Evolutionary conservation across 2,797 vertebrate species (phyloP).

Genomic region (Phataginus tetradactyla): DNA sequence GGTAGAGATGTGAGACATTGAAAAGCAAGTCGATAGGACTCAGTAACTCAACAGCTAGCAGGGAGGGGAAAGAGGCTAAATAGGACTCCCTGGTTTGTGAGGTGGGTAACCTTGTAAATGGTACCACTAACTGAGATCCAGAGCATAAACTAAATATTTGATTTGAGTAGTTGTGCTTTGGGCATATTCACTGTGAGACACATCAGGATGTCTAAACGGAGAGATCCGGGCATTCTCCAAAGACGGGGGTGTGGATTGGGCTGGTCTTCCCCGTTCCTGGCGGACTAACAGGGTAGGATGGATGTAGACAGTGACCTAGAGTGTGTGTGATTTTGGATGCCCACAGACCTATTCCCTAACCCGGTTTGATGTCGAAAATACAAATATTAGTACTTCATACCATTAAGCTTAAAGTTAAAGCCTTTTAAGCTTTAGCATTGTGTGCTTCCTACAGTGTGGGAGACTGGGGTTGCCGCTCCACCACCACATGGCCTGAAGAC

Average conservation of each 20-base stretch:
- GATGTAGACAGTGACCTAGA: background rate
- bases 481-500: background rate
- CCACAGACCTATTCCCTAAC: background rate
- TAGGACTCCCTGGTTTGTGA: background rate
- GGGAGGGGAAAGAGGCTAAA: background rate
- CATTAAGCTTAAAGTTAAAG: background rate
- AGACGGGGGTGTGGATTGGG: no score
- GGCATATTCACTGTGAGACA: background rate
- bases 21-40: background rate
- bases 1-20: background rate
- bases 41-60: background rate
- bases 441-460: fast-evolving
- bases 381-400: background rate
- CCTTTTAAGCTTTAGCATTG: background rate
- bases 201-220: background rate
- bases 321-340: background rate
- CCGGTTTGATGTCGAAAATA: background rate
- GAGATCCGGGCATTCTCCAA: background rate
- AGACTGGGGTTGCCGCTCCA: fast-evolving
- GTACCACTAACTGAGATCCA: background rate
- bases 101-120: background rate
- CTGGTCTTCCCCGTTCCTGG: background rate
- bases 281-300: no score
- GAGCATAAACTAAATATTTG: background rate
- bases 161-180: background rate